These are phyloP conservation scores for Cryptophagus acutangulus DNA, from an alignment of 2,888 invertebrate species.

Conservation along the genomic window DNA sequence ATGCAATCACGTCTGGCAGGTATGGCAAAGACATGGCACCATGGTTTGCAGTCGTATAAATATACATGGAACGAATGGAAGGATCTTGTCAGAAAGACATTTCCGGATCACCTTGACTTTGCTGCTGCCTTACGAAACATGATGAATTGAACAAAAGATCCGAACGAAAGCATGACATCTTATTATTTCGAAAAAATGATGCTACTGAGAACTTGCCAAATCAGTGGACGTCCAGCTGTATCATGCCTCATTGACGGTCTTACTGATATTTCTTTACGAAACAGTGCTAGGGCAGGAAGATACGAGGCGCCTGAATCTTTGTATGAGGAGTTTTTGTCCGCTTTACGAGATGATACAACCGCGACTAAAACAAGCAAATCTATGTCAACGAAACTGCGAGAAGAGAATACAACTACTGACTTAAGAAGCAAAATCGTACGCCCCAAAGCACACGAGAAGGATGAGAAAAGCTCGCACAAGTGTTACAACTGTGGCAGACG, in stretches of 20 bases:
- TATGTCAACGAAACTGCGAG: too few relatives aligned
- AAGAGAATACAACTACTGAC: too few relatives aligned
- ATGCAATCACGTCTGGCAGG: constrained; percentile 21
- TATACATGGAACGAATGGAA: constrained; percentile 22
- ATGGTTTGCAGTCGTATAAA: constrained; percentile 18
- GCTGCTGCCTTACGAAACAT: constrained; percentile 9
- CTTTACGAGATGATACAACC: constrained; percentile 13
- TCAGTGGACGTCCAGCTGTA: constrained; percentile 14
- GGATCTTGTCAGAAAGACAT: constrained; percentile 14
- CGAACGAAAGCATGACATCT: constrained; percentile 10
- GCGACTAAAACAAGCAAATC: too few relatives aligned
- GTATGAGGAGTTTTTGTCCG: constrained; percentile 17
- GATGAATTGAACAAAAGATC: constrained; percentile 7
- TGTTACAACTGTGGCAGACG: constrained; percentile 7
- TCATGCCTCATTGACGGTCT: constrained; percentile 17
- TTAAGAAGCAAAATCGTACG: too few relatives aligned
- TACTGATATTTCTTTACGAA: constrained; percentile 13
- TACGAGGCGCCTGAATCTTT: constrained; percentile 12
- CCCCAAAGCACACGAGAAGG: not conserved
- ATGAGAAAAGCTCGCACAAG: not conserved
- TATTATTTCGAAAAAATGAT: constrained; percentile 27
- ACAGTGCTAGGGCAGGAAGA: too few relatives aligned
- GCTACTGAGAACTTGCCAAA: constrained; percentile 13
- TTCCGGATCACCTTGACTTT: constrained; percentile 17
- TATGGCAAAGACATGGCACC: constrained; percentile 22